phyloP scores from a whole-genome alignment of 2,797 vertebrate species.

The Clarias fuscus region DNA sequence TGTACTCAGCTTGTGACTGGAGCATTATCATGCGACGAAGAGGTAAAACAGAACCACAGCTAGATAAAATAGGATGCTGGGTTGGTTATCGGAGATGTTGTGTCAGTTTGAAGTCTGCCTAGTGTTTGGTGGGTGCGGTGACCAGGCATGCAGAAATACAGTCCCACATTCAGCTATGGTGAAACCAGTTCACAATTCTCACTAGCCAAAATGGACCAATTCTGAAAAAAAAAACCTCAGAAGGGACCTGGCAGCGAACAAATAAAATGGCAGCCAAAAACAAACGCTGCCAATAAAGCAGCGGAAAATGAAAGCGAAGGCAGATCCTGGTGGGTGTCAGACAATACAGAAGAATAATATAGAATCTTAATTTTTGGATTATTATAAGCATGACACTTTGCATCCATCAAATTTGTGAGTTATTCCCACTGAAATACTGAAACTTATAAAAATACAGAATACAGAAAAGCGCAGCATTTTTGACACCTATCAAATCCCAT shows the following conservation, averaged over 20 bases:
- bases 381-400: not conserved
- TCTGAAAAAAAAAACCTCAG: too few relatives aligned
- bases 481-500: not conserved
- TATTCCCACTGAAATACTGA: not conserved
- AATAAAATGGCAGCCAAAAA: not conserved
- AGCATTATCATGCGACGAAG: not conserved
- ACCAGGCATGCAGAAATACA: not conserved
- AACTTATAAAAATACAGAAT: not conserved
- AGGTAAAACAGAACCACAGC: not conserved
- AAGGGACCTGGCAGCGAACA: not conserved
- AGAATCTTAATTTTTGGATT: not conserved
- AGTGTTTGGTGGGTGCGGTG: not conserved
- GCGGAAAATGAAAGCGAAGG: not conserved
- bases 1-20: not conserved
- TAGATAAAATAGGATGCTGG: not conserved
- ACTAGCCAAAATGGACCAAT: not conserved
- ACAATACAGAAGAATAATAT: not conserved
- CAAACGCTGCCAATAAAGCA: not conserved
- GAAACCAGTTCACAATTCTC: not conserved
- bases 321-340: too few relatives aligned
- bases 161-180: too few relatives aligned
- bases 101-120: not conserved
- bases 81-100: not conserved
- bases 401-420: not conserved
- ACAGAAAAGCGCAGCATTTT: not conserved